phyloP scores from a whole-genome alignment of 2,113 vertebrate species.

The Natator depressus region DNA sequence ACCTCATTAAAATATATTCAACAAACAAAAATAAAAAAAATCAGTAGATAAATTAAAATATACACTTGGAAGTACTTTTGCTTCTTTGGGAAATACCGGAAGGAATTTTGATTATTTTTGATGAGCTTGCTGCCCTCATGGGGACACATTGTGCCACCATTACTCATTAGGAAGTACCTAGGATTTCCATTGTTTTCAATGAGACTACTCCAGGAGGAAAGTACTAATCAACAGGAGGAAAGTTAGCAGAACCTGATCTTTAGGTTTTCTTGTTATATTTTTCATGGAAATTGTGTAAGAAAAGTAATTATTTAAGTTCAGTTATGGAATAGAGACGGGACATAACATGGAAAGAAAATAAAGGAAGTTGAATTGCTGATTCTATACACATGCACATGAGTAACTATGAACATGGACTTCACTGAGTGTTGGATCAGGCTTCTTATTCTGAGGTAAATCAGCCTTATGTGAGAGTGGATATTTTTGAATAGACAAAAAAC shows the following conservation, averaged over 20 bases:
- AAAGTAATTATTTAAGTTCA: background rate
- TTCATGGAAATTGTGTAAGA: background rate
- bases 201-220: background rate
- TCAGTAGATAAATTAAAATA: background rate
- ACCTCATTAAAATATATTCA: background rate
- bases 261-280: background rate
- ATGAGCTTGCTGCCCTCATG: background rate
- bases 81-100: background rate
- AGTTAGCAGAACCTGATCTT: background rate
- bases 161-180: background rate
- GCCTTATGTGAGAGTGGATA: conserved; percentile 11
- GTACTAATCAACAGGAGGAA: background rate
- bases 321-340: background rate
- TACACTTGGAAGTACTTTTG: background rate
- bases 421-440: background rate
- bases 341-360: background rate
- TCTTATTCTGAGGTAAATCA: background rate
- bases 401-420: background rate
- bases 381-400: background rate
- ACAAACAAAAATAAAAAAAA: background rate
- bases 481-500: conserved; percentile 41
- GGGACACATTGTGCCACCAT: background rate
- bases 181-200: background rate
- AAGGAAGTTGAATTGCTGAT: background rate
- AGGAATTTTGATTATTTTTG: background rate